Evolutionary conservation across 2,888 invertebrate species (phyloP).

Genomic region (Tetragonula carbonaria): DNA sequence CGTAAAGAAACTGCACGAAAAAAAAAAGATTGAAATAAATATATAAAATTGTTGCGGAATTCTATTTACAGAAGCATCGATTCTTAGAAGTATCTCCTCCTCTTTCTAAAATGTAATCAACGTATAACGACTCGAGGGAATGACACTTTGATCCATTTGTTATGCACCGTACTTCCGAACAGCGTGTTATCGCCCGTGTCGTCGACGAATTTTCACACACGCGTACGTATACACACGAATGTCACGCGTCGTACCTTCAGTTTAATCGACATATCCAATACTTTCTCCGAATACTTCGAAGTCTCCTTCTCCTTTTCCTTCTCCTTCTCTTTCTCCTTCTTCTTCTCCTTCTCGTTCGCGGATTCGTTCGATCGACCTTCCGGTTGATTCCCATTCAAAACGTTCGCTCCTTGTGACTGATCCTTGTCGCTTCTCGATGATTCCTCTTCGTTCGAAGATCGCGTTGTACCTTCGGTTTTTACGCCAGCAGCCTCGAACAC

Average conservation of each 20-base stretch:
- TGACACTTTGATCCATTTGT: conserved; percentile 17
- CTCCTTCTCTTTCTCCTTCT: conserved; percentile 2
- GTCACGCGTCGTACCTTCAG: conserved; percentile 37
- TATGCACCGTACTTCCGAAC: not conserved
- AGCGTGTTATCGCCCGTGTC: conserved; percentile 7
- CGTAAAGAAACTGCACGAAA: no score
- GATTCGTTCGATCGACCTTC: not conserved
- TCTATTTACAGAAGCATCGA: not conserved
- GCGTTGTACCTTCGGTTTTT: not conserved
- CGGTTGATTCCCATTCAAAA: not conserved
- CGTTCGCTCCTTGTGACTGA: not conserved
- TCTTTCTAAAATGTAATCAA: not conserved
- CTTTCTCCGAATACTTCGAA: conserved; percentile 24
- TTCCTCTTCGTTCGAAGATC: not conserved
- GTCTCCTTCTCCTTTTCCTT: conserved; percentile 10
- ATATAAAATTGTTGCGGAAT: not conserved
- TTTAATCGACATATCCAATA: conserved; percentile 44
- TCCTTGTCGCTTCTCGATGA: not conserved
- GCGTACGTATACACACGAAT: not conserved
- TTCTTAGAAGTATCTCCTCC: not conserved
- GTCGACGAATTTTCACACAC: not conserved
- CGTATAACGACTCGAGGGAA: not conserved
- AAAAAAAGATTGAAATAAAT: no score
- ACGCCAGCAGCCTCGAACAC: not conserved
- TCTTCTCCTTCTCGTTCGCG: not conserved